Conservation (phyloP, 2,888 invertebrate species). For the Phalera bucephala region DNA sequence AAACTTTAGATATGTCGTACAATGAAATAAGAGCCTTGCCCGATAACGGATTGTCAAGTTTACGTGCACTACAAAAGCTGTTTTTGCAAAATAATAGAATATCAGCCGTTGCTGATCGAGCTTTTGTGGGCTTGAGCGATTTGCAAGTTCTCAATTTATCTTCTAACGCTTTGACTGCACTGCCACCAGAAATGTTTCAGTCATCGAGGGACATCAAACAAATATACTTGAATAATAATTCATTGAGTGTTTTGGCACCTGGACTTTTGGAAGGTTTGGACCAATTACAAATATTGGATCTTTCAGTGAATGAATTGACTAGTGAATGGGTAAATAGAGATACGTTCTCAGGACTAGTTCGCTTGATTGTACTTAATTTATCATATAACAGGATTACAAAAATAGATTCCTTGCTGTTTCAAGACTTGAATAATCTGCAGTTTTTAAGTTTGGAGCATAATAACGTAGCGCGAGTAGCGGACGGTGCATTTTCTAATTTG, state of each 20-base stretch:
- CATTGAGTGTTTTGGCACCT: conserved; percentile 88
- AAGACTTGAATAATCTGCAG: conserved; percentile 89
- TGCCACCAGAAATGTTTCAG: conserved; percentile 91
- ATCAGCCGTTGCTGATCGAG: conserved; percentile 88
- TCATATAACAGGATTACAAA: conserved; percentile 88
- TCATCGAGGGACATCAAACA: conserved; percentile 88
- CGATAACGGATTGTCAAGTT: conserved; percentile 87
- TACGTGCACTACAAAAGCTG: conserved; percentile 87
- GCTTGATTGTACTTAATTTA: conserved; percentile 89
- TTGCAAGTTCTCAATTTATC: conserved; percentile 90
- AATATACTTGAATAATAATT: conserved; percentile 90
- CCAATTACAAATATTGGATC: conserved; percentile 88
- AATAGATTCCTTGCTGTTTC: conserved; percentile 88
- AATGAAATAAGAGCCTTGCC: conserved; percentile 89
- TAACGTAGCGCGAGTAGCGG: conserved; percentile 86
- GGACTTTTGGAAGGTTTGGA: conserved; percentile 88
- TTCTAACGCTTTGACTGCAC: conserved; percentile 88
- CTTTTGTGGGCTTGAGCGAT: conserved; percentile 87
- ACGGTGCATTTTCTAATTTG: conserved; percentile 89
- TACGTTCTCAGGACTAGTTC: conserved; percentile 88
- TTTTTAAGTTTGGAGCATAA: conserved; percentile 89
- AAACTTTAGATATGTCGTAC: conserved; percentile 87
- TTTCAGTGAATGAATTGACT: conserved; percentile 89
- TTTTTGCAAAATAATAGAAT: conserved; percentile 90
- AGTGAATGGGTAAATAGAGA: conserved; percentile 90